Conservation (phyloP, 2,113 vertebrate genomes). For the Chionodraco myersi region DNA sequence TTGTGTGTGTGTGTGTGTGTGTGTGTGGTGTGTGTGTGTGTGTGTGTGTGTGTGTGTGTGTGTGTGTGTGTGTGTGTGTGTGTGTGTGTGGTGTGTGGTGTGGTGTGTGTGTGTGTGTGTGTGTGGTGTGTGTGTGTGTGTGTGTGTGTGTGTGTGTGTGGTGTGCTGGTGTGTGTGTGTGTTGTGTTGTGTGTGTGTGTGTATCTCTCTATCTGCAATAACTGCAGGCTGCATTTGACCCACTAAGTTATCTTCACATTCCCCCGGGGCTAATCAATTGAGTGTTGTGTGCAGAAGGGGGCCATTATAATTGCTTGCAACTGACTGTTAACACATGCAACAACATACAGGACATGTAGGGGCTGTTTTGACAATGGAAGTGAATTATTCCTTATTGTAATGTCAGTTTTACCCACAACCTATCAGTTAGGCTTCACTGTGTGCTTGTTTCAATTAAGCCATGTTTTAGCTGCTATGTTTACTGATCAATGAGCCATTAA, state of each 20-base stretch:
- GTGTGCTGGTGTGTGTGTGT: constrained; percentile 38
- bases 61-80: constrained; percentile 59
- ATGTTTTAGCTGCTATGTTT: background rate
- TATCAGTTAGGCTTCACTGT: background rate
- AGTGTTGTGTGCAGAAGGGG: constrained; percentile 58
- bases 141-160: constrained; percentile 45
- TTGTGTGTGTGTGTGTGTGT: constrained; percentile 33
- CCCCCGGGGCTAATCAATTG: constrained; percentile 70
- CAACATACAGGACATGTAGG: background rate
- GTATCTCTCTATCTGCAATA: constrained; percentile 55
- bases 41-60: constrained; percentile 49
- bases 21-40: constrained; percentile 40
- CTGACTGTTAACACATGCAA: constrained; percentile 27
- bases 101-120: constrained; percentile 51
- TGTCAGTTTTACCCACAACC: background rate
- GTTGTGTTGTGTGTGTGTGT: constrained; percentile 37
- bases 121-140: constrained; percentile 16
- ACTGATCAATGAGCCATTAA: constrained; percentile 12
- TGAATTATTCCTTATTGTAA: background rate
- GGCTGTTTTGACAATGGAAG: constrained; percentile 6
- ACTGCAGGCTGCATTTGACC: constrained; percentile 84
- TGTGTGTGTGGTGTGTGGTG: constrained; percentile 41
- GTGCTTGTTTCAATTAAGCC: background rate
- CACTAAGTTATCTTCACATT: constrained; percentile 80
- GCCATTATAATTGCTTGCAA: constrained; percentile 43